Evolutionary conservation across 2,888 invertebrate species (phyloP), one percentile per base, ranked within the genome.

Genomic region (Tridacna gigas): DNA sequence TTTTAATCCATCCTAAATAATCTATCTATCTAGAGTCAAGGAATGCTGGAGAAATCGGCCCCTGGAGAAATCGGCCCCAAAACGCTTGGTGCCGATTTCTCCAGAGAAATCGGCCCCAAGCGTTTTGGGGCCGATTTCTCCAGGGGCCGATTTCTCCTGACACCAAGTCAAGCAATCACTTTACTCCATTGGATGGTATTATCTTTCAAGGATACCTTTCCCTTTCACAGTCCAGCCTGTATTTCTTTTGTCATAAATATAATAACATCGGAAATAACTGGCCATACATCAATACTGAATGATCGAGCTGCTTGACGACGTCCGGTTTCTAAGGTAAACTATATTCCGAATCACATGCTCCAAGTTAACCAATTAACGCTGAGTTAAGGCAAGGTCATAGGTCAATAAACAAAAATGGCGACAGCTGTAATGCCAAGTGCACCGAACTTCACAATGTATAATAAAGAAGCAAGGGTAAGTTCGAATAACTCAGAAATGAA

Each of bases 391-490:
- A 71, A 80, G 86, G 84, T 81, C 77, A 84, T 26, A 81, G 83
- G 84, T 83, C 77, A 83, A 77, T 47, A 71, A 76, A 79, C 73
- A 79, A 88, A 89, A 89, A 90, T 90, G 89, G 89, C 89, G 88
- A 86, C 89, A 66, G 89, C 85, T 47, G 84, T 89, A 67, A 74
- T 89, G 71, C 67, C 79, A 71, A 74, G 86, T 47, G 73, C 77
- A 15, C 74, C 79, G 25, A 77, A 83, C 28, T 85, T 87, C 82
- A 82, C 80, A 28, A 83, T 88, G 80, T 84, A 88, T 28, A 88
- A 89, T 77, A 83, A 84, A 56, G 89, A 90, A 51, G 85, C 89
- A 26, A 66, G 89, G 86, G 91, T 91, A 90, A 86, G 79, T 79
- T 26, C 1, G 9, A n/a, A 15, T 1, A 3, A 26, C 48, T 66